Evolutionary conservation across 2,113 vertebrate species (phyloP), one percentile per base, ranked within the genome.

Genomic region (Myiozetetes cayanensis): DNA sequence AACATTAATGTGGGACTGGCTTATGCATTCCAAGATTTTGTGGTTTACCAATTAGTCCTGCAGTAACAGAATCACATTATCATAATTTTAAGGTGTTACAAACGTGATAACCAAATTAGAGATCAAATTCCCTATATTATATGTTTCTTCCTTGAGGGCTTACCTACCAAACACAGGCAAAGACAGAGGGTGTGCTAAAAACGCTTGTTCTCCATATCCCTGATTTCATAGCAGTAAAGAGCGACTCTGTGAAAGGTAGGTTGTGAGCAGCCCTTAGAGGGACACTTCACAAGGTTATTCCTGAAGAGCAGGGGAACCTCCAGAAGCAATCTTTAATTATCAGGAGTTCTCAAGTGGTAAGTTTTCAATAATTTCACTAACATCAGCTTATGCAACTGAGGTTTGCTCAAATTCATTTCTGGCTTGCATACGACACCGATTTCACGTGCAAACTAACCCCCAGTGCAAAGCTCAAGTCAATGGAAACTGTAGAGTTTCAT

Each of bases 21-120:
- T 90, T 81, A 84, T 17, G 61, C 62, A 86, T 94, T 96, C 92
- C 94, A 95, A 92, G 85, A 49, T 90, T 84, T 75, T 97, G 96
- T 90, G 96, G 96, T 96, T 96, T 96, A 81, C 85, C 95, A 96
- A 97, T 97, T 96, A 95, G 88, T 97, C 85, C 76, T 97, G 90
- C 68, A 79, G 90, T 93, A 96, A 92, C 31, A 72, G 93, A 94
- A 93, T 92, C 83, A 30, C n/a, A 86, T 95, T 95, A 92, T 92
- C 79, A 94, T 97, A 88, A 96, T 96, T 93, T 95, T 76, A 72
- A 96, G 80, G 93, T 94, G 93, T 85, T 96, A 79, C 86, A 5
- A 96, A 96, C 56, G 80, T 35, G 83, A 95, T 94, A 93, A 87
- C 91, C 94, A 95, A 95, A 97, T 94, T 91, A 96, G 84, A 91